Evolutionary conservation across 2,888 invertebrate species (phyloP).

Genomic region (Dioctria rufipes): DNA sequence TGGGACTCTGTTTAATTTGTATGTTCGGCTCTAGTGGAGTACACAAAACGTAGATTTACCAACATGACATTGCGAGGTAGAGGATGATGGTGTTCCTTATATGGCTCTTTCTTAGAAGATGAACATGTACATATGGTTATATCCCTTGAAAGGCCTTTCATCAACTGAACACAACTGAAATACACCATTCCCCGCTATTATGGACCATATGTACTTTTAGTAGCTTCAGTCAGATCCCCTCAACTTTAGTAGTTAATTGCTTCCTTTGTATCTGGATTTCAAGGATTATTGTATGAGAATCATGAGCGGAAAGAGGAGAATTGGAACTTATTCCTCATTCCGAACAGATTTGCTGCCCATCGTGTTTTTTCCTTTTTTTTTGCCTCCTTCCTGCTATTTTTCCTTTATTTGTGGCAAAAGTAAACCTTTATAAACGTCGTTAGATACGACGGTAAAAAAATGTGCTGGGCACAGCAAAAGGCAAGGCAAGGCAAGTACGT

Average conservation of each 20-base stretch:
- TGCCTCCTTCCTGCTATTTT: constrained; percentile 5
- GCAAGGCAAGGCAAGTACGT: neutral
- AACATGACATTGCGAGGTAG: neutral
- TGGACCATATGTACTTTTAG: constrained; percentile 20
- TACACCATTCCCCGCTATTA: constrained; percentile 35
- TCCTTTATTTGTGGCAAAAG: constrained; percentile 25
- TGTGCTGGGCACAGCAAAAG: constrained; percentile 34
- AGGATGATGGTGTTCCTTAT: neutral
- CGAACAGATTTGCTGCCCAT: neutral
- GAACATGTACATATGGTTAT: too few relatives aligned
- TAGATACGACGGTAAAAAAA: constrained; percentile 10
- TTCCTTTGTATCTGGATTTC: constrained; percentile 50
- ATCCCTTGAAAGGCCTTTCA: constrained; percentile 42
- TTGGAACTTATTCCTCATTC: constrained; percentile 45
- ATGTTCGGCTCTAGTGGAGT: constrained; percentile 32
- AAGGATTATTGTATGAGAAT: constrained; percentile 43
- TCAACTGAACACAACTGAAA: constrained; percentile 33
- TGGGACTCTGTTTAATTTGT: constrained; percentile 45
- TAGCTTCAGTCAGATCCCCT: neutral
- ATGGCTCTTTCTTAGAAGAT: constrained; percentile 2
- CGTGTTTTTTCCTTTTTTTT: constrained; percentile 8
- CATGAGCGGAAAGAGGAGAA: constrained; percentile 23
- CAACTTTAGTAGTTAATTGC: constrained; percentile 44
- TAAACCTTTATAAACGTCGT: constrained; percentile 36
- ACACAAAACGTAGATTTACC: neutral